A percentile compares a stretch with the other conserved stretches of the same genome.
Evolutionary conservation across 1,140 invertebrate genomes (phyloP).

Genomic region (Dendrolimus punctatus): DNA sequence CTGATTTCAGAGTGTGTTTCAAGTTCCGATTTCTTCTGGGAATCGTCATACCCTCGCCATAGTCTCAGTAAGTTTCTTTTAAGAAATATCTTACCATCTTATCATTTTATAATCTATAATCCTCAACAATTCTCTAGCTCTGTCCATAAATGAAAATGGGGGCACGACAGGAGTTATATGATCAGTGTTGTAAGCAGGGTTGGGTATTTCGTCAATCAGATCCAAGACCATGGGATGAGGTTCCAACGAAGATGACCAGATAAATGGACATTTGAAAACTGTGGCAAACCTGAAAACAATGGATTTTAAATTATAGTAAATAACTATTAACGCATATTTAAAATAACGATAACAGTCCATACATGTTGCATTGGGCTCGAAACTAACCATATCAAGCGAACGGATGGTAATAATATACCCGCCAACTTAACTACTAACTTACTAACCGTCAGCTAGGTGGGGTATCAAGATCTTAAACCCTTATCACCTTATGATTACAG

Average conservation of each 20-base stretch:
- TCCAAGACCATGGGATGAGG: constrained; percentile 17
- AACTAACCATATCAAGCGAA: not conserved
- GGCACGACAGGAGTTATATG: constrained; percentile 10
- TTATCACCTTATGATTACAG: too few relatives aligned
- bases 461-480: too few relatives aligned
- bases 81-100: constrained; percentile 12
- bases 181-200: constrained; percentile 24
- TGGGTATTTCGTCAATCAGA: constrained; percentile 18
- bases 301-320: not conserved
- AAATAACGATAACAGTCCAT: not conserved
- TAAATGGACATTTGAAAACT: constrained; percentile 20
- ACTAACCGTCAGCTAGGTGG: too few relatives aligned
- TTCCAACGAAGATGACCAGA: constrained; percentile 22
- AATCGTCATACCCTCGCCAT: not conserved
- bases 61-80: not conserved
- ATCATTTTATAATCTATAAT: constrained; percentile 6
- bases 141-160: constrained; percentile 17
- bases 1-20: not conserved
- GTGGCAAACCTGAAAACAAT: constrained; percentile 20
- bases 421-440: too few relatives aligned
- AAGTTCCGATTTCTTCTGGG: not conserved
- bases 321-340: not conserved
- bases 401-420: too few relatives aligned
- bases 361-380: not conserved
- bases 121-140: constrained; percentile 12